phyloP scores from a whole-genome alignment of 2,797 vertebrate genomes.

The Sciurus vulgaris region DNA sequence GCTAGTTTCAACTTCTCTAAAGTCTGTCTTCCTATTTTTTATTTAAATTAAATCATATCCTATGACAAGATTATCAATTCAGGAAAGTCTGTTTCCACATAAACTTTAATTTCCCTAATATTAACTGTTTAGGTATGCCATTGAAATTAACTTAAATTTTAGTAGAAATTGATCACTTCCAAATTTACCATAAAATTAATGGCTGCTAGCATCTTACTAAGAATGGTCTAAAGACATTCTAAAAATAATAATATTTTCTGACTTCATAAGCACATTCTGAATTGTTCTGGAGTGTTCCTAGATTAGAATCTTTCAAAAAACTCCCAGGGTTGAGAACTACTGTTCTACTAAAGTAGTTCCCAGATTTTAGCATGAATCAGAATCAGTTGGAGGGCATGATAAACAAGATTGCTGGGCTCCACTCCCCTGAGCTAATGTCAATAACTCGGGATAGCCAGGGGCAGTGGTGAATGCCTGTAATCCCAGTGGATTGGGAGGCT shows the following conservation, averaged over 20 bases:
- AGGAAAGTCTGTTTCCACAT: background rate
- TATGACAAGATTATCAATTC: background rate
- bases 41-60: background rate
- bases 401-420: background rate
- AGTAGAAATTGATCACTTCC: background rate
- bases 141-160: slow-evolving; percentile 41
- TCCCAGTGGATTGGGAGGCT: too few relatives aligned
- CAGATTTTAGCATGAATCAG: background rate
- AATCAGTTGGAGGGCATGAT: background rate
- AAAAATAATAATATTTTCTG: slow-evolving; percentile 31
- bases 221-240: background rate
- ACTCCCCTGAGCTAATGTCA: background rate
- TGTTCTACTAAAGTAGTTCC: background rate
- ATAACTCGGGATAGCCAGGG: background rate
- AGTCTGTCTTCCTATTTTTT: background rate
- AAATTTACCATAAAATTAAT: background rate
- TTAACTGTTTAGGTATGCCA: background rate
- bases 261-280: background rate
- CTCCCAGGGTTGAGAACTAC: background rate
- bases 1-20: background rate
- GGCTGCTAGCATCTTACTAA: background rate
- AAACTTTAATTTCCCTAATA: background rate
- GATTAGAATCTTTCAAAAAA: background rate
- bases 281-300: background rate
- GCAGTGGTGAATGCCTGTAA: too few relatives aligned